phyloP scores from a whole-genome alignment of 1,140 invertebrate species.

The Calosoma granatense region DNA sequence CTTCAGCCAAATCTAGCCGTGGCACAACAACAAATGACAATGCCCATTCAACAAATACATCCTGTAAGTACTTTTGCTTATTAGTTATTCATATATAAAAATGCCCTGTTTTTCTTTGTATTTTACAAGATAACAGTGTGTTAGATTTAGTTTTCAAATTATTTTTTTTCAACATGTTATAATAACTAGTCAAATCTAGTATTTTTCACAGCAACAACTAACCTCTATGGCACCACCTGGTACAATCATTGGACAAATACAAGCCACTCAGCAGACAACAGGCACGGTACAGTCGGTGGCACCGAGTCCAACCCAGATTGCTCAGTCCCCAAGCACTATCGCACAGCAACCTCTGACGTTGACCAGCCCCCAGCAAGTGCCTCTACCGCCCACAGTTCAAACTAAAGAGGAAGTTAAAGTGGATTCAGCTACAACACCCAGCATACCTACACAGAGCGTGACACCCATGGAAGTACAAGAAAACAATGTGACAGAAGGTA shows the following conservation, averaged over 20 bases:
- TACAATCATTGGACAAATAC: conserved; percentile 37
- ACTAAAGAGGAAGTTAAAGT: conserved; percentile 19
- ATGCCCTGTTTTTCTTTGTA: no score
- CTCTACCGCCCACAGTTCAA: conserved; percentile 25
- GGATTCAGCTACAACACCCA: background rate
- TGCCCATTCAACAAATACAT: conserved; percentile 40
- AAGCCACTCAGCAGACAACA: conserved; percentile 34
- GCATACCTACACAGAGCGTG: background rate
- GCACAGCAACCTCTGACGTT: conserved; percentile 33
- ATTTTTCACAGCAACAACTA: conserved; percentile 24
- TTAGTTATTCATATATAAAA: no score
- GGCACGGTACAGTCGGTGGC: conserved; percentile 20
- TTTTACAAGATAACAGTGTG: no score
- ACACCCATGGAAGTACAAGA: conserved; percentile 22
- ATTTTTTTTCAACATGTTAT: conserved; percentile 11
- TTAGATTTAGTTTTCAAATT: background rate
- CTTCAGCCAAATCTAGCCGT: conserved; percentile 32
- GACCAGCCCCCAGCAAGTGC: conserved; percentile 27
- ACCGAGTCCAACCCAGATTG: conserved; percentile 31
- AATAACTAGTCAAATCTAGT: no score
- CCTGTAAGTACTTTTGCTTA: conserved; percentile 32
- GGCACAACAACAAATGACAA: conserved; percentile 32
- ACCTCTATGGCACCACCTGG: conserved; percentile 38
- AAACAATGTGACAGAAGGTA: conserved; percentile 20
- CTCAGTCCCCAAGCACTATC: conserved; percentile 33